A percentile compares a stretch with the other conserved stretches of the same genome.
phyloP scores from a whole-genome alignment of 2,888 invertebrate species.

The Cordilura impudica region DNA sequence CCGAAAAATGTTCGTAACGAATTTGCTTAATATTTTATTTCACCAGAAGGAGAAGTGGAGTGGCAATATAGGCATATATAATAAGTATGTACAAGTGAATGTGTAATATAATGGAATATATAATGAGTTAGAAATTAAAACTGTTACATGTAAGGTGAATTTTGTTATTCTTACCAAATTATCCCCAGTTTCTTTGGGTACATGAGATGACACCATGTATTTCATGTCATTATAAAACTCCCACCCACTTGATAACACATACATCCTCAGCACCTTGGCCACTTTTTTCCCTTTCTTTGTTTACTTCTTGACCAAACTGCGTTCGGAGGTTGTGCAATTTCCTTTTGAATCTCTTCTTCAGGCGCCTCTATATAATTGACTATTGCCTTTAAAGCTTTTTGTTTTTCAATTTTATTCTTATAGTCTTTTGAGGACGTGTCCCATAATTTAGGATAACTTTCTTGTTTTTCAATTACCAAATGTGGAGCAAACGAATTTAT shows the following conservation, averaged over 20 bases:
- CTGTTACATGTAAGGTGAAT: no score
- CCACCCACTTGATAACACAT: conserved; percentile 38
- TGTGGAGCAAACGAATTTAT: no score
- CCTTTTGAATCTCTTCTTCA: neutral
- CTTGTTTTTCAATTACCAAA: conserved; percentile 10
- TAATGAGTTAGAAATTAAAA: no score
- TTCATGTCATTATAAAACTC: conserved; percentile 47
- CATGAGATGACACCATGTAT: conserved; percentile 43
- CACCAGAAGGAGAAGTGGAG: conserved; percentile 19
- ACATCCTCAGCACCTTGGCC: conserved; percentile 27
- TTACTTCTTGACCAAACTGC: no score
- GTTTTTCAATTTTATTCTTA: conserved; percentile 10
- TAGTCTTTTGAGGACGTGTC: neutral
- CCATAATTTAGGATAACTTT: conserved; percentile 31
- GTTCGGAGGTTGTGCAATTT: no score
- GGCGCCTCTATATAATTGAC: conserved; percentile 1
- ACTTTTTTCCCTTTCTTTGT: conserved; percentile 14
- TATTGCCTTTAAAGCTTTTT: conserved; percentile 5
- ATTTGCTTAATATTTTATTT: conserved; percentile 11
- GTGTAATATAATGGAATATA: neutral
- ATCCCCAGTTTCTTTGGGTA: conserved; percentile 34
- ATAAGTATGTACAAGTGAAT: conserved; percentile 34
- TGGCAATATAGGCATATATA: conserved; percentile 26
- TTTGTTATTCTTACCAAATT: conserved; percentile 32
- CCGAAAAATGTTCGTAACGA: conserved; percentile 17